Evolutionary conservation across 2,888 invertebrate genomes (phyloP).

Genomic region (Ethmia dodecea): DNA sequence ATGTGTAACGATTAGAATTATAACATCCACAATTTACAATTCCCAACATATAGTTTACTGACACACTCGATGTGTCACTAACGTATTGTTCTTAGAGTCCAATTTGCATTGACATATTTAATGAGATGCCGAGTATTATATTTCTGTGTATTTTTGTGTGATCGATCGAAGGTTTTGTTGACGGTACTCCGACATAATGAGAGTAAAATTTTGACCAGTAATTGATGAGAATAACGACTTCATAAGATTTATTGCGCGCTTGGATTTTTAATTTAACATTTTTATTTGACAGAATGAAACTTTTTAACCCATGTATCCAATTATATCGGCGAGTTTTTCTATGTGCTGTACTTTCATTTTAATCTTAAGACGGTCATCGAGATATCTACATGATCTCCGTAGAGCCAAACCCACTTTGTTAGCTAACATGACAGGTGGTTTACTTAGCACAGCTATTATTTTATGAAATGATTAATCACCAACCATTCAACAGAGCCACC

Average conservation of each 20-base stretch:
- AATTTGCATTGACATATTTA: constrained; percentile 16
- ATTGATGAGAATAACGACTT: constrained; percentile 37
- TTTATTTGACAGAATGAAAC: background rate
- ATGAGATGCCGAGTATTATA: constrained; percentile 2
- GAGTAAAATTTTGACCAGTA: constrained; percentile 28
- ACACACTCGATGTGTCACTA: constrained; percentile 7
- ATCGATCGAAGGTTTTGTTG: constrained; percentile 41
- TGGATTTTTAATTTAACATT: background rate
- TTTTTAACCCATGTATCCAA: too few relatives aligned
- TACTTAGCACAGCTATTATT: too few relatives aligned
- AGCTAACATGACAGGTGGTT: too few relatives aligned
- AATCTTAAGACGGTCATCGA: too few relatives aligned
- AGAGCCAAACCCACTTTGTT: too few relatives aligned
- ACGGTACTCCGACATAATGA: constrained; percentile 27
- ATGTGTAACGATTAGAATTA: constrained; percentile 55
- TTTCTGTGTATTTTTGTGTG: constrained; percentile 28
- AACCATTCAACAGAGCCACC: too few relatives aligned
- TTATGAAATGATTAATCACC: too few relatives aligned
- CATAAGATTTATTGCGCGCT: constrained; percentile 29
- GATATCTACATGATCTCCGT: too few relatives aligned
- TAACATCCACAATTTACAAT: constrained; percentile 35
- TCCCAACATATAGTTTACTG: constrained; percentile 12
- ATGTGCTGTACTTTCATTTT: too few relatives aligned
- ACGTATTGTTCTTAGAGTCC: constrained; percentile 17
- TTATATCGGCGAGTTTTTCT: too few relatives aligned